Percentiles rank a stretch among this genome's conserved stretches.
phyloP scores from a whole-genome alignment of 2,888 invertebrate genomes.

The Adelphocoris suturalis region DNA sequence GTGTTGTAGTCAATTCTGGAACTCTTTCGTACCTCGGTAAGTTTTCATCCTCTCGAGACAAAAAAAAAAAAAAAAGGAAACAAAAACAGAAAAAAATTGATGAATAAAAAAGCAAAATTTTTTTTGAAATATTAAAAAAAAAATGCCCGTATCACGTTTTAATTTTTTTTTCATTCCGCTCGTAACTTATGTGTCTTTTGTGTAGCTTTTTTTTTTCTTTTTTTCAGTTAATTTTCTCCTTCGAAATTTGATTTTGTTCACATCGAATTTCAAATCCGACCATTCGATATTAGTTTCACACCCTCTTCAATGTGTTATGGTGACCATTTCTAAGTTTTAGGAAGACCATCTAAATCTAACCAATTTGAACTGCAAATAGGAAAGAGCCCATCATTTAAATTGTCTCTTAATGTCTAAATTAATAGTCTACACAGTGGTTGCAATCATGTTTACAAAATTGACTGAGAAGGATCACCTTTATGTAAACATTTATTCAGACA shows the following conservation, averaged over 20 bases:
- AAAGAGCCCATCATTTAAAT: no score
- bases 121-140: slow-evolving; percentile 63
- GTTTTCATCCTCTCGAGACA: slow-evolving; percentile 80
- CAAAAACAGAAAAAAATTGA: slow-evolving; percentile 66
- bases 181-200: slow-evolving; percentile 75
- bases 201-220: slow-evolving; percentile 75
- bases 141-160: slow-evolving; percentile 73
- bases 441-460: no score
- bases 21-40: slow-evolving; percentile 99
- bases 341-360: no score
- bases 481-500: no score
- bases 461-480: no score
- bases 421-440: no score
- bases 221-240: slow-evolving; percentile 32
- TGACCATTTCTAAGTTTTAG: background rate
- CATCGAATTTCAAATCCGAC: background rate
- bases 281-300: background rate
- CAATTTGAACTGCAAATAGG: no score
- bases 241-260: background rate
- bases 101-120: slow-evolving; percentile 71
- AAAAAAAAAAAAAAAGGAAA: slow-evolving; percentile 70
- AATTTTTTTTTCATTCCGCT: slow-evolving; percentile 73
- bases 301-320: slow-evolving; percentile 45
- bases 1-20: slow-evolving; percentile 95
- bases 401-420: no score